Evolutionary conservation across 2,113 vertebrate genomes (phyloP).

Genomic region (Scolopax mira): DNA sequence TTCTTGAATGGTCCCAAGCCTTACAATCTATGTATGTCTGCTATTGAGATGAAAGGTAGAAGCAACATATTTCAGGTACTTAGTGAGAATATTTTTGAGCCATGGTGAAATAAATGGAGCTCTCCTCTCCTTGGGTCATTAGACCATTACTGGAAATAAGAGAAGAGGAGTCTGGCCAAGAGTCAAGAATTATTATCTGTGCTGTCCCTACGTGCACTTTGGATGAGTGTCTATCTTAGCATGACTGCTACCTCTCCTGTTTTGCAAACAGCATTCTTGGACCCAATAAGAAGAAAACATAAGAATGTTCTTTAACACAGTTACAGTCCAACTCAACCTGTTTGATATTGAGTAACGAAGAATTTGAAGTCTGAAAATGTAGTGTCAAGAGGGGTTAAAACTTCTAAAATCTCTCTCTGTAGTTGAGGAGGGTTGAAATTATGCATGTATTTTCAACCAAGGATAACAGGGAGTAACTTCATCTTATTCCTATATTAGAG

Average conservation of each 20-base stretch:
- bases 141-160: not conserved
- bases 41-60: not conserved
- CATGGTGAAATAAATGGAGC: not conserved
- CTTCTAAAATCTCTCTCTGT: not conserved
- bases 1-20: not conserved
- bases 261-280: not conserved
- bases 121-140: not conserved
- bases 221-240: not conserved
- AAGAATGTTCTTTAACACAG: not conserved
- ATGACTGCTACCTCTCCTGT: not conserved
- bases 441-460: not conserved
- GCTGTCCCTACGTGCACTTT: not conserved
- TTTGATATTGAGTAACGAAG: not conserved
- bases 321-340: not conserved
- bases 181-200: not conserved
- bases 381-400: not conserved
- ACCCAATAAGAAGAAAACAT: not conserved
- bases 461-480: not conserved
- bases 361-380: not conserved
- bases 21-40: not conserved
- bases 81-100: not conserved
- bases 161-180: not conserved
- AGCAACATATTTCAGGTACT: not conserved
- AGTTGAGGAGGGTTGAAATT: not conserved
- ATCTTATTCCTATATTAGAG: accelerated